Conservation (phyloP, 2,797 vertebrate genomes). For the Lindbergichthys nudifrons region DNA sequence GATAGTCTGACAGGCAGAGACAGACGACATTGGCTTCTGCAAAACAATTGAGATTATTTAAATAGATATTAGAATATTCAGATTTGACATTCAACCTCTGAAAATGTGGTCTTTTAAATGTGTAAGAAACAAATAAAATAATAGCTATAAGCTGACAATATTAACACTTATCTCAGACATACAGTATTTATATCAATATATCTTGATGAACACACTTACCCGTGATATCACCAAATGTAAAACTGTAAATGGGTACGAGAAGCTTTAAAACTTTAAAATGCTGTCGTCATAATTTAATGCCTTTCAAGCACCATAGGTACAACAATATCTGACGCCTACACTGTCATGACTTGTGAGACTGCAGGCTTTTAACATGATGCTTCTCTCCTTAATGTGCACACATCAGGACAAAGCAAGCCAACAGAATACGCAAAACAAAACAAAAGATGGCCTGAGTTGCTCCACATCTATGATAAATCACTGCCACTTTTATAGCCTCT, state of each 20-base stretch:
- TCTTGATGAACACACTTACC: slow-evolving; percentile 43
- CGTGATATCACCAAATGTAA: slow-evolving; percentile 72
- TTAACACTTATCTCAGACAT: background rate
- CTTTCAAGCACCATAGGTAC: slow-evolving; percentile 67
- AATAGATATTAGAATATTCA: slow-evolving; percentile 24
- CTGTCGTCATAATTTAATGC: slow-evolving; percentile 60
- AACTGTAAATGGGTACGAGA: slow-evolving; percentile 73
- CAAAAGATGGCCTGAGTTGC: slow-evolving; percentile 81
- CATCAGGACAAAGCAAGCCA: slow-evolving; percentile 81
- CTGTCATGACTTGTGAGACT: slow-evolving; percentile 81
- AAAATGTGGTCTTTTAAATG: slow-evolving; percentile 1
- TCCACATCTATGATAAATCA: slow-evolving; percentile 84
- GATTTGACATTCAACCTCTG: background rate
- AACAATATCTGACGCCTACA: slow-evolving; percentile 59
- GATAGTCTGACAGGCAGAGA: slow-evolving; percentile 18
- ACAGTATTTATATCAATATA: slow-evolving; percentile 50
- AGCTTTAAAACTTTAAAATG: slow-evolving; percentile 82
- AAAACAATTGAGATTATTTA: background rate
- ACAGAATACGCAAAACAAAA: slow-evolving; percentile 80
- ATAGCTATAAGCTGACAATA: slow-evolving; percentile 28
- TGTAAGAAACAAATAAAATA: slow-evolving; percentile 25
- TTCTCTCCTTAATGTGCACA: slow-evolving; percentile 79
- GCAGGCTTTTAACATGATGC: slow-evolving; percentile 81
- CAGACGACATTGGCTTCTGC: background rate
- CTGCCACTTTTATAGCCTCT: slow-evolving; percentile 86